Conservation (phyloP, 2,888 invertebrate genomes). For the Falcaria lacertinaria region DNA sequence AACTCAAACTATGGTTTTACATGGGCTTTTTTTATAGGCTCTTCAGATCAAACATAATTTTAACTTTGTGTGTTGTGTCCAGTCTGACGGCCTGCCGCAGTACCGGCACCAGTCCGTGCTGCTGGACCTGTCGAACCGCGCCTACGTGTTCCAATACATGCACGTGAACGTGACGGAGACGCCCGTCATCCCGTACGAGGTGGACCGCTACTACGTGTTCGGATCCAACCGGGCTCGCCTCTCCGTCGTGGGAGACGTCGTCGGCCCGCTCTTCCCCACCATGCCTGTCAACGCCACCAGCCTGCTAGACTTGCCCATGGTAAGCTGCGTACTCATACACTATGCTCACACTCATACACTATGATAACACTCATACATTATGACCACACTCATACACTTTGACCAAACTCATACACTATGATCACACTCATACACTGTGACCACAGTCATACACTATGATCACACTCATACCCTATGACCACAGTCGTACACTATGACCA, state of each 20-base stretch:
- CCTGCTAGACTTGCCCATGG: constrained; percentile 88
- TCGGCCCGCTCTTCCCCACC: constrained; percentile 94
- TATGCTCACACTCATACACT: too few species aligned
- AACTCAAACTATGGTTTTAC: too few species aligned
- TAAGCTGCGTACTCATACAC: too few species aligned
- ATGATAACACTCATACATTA: too few species aligned
- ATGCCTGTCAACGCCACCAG: constrained; percentile 95
- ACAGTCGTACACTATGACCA: too few species aligned
- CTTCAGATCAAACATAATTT: not conserved
- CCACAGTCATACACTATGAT: too few species aligned
- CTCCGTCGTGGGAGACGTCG: constrained; percentile 94
- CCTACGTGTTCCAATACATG: constrained; percentile 95
- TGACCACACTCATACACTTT: too few species aligned
- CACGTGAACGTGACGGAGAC: constrained; percentile 97
- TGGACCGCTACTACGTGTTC: constrained; percentile 90
- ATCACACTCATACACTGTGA: too few species aligned
- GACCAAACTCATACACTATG: too few species aligned
- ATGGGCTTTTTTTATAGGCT: too few species aligned
- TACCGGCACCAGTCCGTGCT: constrained; percentile 95
- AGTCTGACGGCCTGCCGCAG: constrained; percentile 95
- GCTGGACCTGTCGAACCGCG: constrained; percentile 94
- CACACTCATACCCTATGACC: too few species aligned
- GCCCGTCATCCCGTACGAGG: constrained; percentile 94
- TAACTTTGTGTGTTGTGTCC: constrained; percentile 12
- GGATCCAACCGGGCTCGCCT: constrained; percentile 93